Conservation (phyloP, 2,113 vertebrate genomes). For the Nannospalax galili region DNA sequence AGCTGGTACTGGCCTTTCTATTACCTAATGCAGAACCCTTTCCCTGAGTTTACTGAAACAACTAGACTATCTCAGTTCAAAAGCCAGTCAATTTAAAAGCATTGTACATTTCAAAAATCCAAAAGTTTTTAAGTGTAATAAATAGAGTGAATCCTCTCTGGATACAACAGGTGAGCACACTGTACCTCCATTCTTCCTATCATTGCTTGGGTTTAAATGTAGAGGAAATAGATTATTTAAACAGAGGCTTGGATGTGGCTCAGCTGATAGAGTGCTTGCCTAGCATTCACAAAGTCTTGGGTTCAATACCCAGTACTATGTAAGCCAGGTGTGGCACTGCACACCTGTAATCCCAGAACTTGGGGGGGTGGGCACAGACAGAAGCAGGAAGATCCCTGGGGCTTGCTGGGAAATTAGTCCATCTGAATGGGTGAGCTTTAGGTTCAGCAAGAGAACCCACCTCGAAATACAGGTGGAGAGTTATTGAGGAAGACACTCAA, state of each 20-base stretch:
- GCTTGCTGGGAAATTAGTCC: neutral
- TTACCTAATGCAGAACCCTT: neutral
- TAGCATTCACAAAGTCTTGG: neutral
- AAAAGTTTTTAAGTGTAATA: no score
- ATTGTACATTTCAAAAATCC: no score
- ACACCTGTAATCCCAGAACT: neutral
- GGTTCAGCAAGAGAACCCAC: neutral
- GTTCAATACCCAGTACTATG: neutral
- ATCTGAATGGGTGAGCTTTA: neutral
- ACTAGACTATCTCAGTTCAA: neutral
- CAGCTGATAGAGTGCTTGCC: no score
- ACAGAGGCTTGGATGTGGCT: neutral
- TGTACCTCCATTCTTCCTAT: neutral
- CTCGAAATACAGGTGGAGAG: neutral
- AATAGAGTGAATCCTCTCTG: neutral
- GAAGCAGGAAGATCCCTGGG: neutral
- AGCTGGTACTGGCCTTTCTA: neutral
- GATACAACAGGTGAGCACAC: neutral
- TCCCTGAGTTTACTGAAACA: neutral
- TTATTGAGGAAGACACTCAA: neutral
- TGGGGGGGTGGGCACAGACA: no score
- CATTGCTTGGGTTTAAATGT: neutral
- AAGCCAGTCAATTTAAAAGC: neutral
- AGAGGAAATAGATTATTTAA: neutral
- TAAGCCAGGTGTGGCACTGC: neutral